Conservation (phyloP, 2,797 vertebrate species). For the Mionectes olivaceus region DNA sequence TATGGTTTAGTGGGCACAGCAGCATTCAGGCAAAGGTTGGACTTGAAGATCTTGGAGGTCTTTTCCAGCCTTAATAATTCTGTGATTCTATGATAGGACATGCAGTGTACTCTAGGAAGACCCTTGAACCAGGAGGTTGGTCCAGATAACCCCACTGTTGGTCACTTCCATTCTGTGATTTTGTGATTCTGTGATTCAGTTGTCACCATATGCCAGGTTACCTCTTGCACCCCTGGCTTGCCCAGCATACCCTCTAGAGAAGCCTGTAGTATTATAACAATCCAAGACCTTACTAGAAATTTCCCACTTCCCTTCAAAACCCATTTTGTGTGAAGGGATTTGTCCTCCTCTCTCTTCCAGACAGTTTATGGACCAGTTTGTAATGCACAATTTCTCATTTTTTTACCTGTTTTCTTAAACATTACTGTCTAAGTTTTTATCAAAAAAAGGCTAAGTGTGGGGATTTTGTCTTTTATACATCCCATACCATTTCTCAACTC, state of each 20-base stretch:
- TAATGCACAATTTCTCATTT: background rate
- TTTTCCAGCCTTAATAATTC: background rate
- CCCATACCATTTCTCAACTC: background rate
- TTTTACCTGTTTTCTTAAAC: background rate
- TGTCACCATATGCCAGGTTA: background rate
- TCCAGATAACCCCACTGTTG: too few relatives aligned
- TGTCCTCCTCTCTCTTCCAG: background rate
- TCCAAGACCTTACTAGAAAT: background rate
- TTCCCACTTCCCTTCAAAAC: background rate
- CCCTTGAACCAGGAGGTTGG: background rate
- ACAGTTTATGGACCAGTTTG: background rate
- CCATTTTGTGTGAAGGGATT: background rate
- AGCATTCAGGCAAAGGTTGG: background rate
- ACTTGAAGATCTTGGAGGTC: background rate
- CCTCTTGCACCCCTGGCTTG: background rate
- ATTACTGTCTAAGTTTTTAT: background rate
- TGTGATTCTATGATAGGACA: background rate
- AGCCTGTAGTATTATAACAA: background rate
- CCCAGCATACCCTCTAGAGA: background rate
- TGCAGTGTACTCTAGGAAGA: background rate
- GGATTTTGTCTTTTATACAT: background rate
- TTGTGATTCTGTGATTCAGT: background rate
- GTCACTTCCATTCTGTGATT: background rate
- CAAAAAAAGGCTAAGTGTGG: background rate
- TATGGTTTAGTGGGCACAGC: background rate